A percentile compares a stretch with the other conserved stretches of the same genome.
phyloP scores from a whole-genome alignment of 2,113 vertebrate species.

The Petrocephalus zakoni region DNA sequence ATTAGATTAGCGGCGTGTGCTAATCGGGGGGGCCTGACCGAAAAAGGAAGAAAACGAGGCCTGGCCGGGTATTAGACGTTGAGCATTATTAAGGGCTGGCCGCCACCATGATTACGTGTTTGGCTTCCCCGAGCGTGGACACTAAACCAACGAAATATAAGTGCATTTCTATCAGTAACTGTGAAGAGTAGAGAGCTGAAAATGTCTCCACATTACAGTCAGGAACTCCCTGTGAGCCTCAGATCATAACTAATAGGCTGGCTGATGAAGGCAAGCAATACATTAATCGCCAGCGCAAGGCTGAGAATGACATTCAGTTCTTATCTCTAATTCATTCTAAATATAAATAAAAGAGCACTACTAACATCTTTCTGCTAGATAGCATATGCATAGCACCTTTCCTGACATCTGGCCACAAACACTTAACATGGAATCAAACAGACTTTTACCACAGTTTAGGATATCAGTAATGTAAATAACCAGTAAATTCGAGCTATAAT shows the following conservation, averaged over 20 bases:
- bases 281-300: background rate
- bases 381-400: background rate
- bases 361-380: background rate
- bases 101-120: conserved; percentile 54
- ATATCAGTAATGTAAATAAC: too few species aligned
- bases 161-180: conserved; percentile 57
- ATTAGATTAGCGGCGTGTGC: background rate
- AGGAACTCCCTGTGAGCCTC: conserved; percentile 48
- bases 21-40: background rate
- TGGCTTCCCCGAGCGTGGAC: conserved; percentile 41
- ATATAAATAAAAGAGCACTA: background rate
- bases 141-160: conserved; percentile 51
- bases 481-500: too few species aligned
- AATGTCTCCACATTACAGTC: conserved; percentile 51
- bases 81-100: conserved; percentile 46
- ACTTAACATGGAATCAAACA: background rate
- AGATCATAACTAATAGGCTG: conserved; percentile 32
- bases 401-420: background rate
- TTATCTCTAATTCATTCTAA: background rate
- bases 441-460: too few species aligned
- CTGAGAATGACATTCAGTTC: background rate
- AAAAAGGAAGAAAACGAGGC: conserved; percentile 4
- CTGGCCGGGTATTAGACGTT: conserved; percentile 42
- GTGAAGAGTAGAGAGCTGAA: conserved; percentile 45
- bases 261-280: background rate